These are phyloP conservation scores for Cyanoliseus patagonus DNA, from an alignment of 2,113 vertebrate genomes.

Conservation along the genomic window DNA sequence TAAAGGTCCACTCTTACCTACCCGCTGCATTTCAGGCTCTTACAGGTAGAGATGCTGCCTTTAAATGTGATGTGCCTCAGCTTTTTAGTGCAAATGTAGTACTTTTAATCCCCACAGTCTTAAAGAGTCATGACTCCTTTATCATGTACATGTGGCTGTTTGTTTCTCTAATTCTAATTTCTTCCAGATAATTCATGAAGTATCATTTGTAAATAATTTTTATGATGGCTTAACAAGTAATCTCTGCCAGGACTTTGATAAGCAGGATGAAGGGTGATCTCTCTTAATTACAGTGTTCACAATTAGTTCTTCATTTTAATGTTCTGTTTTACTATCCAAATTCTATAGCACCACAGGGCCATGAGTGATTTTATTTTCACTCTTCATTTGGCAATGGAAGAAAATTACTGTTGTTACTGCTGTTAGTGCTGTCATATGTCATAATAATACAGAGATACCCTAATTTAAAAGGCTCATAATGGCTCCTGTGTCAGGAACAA, in stretches of 20 bases:
- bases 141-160: accelerated
- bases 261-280: not conserved
- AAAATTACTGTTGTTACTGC: not conserved
- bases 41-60: not conserved
- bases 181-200: not conserved
- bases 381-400: not conserved
- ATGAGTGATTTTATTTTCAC: not conserved
- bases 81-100: not conserved
- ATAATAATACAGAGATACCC: not conserved
- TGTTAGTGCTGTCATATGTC: not conserved
- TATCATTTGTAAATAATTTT: not conserved
- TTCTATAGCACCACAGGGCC: not conserved
- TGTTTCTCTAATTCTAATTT: not conserved
- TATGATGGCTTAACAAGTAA: not conserved
- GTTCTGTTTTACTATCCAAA: not conserved
- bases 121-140: not conserved
- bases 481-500: not conserved
- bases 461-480: not conserved
- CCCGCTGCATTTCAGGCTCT: not conserved
- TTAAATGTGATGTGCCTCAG: not conserved
- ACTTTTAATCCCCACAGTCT: not conserved
- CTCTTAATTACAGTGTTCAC: not conserved
- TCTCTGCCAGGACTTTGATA: not conserved
- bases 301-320: not conserved
- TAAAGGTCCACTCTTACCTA: not conserved